Percentiles rank a stretch among this genome's conserved stretches.
Evolutionary conservation across 1,140 invertebrate species (phyloP).

Genomic region (Nebria ingens): DNA sequence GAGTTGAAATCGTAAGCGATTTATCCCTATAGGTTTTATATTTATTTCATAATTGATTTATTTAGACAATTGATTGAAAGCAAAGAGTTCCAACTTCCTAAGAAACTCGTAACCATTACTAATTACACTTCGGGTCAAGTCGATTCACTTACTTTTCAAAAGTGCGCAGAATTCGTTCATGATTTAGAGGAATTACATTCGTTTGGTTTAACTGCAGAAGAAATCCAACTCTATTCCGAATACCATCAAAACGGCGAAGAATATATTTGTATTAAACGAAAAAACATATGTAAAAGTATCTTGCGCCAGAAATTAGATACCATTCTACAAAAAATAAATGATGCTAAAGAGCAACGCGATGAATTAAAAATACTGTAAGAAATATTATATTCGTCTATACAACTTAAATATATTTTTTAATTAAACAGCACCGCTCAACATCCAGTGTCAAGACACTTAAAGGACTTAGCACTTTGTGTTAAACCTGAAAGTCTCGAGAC

Average conservation of each 20-base stretch:
- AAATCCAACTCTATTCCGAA: conserved; percentile 22
- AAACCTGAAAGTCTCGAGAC: conserved; percentile 26
- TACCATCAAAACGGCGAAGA: conserved; percentile 15
- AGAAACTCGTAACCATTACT: conserved; percentile 20
- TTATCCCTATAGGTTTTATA: conserved; percentile 1
- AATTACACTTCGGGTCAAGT: conserved; percentile 19
- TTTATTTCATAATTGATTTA: conserved; percentile 14
- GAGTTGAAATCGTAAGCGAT: conserved; percentile 24
- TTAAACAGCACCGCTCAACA: background rate
- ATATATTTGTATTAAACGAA: conserved; percentile 20
- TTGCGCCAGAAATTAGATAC: conserved; percentile 16
- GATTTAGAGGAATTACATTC: conserved; percentile 20
- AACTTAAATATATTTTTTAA: background rate
- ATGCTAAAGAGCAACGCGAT: background rate
- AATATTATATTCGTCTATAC: background rate
- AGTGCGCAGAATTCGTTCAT: conserved; percentile 13
- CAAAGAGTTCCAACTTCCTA: conserved; percentile 22
- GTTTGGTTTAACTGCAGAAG: conserved; percentile 20
- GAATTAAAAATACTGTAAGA: background rate
- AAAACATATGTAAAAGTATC: conserved; percentile 19
- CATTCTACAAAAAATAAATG: conserved; percentile 3
- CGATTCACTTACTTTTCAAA: conserved; percentile 22
- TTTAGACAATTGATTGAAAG: conserved; percentile 21
- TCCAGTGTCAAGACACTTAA: conserved; percentile 11
- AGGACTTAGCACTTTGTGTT: conserved; percentile 17